Evolutionary conservation across 2,113 vertebrate genomes (phyloP).

Genomic region (Sebastes fasciatus): DNA sequence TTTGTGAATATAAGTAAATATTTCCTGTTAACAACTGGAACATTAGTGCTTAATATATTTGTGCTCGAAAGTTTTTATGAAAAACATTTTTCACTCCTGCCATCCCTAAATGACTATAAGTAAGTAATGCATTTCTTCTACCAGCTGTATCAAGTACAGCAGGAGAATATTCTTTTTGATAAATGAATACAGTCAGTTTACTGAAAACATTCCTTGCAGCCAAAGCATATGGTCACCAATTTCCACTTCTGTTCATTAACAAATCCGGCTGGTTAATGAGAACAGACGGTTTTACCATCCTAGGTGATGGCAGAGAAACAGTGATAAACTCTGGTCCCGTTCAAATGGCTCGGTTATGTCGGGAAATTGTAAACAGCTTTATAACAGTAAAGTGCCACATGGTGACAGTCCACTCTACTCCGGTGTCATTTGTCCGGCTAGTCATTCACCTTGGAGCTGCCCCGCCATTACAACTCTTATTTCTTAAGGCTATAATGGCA

Average conservation of each 20-base stretch:
- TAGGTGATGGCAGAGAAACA: neutral
- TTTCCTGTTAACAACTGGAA: neutral
- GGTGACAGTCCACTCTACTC: conserved; percentile 8
- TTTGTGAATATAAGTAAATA: neutral
- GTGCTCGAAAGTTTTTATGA: neutral
- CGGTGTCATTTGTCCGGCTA: conserved; percentile 26
- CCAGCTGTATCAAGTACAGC: neutral
- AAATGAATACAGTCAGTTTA: neutral
- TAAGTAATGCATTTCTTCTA: neutral
- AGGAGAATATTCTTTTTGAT: neutral
- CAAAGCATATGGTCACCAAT: neutral
- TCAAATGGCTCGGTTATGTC: neutral
- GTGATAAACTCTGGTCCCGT: neutral
- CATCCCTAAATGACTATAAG: neutral
- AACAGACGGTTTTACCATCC: neutral
- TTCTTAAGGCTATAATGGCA: conserved; percentile 35
- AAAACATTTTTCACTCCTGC: neutral
- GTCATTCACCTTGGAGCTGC: conserved; percentile 44
- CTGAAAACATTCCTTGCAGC: conserved; percentile 2
- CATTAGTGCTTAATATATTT: neutral
- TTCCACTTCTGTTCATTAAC: conserved; percentile 9
- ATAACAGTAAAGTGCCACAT: conserved; percentile 7
- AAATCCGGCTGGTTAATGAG: conserved; percentile 10
- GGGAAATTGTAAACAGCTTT: conserved; percentile 9
- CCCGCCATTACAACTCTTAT: conserved; percentile 31